phyloP scores from a whole-genome alignment of 2,888 invertebrate genomes.

The Colostygia pectinataria region DNA sequence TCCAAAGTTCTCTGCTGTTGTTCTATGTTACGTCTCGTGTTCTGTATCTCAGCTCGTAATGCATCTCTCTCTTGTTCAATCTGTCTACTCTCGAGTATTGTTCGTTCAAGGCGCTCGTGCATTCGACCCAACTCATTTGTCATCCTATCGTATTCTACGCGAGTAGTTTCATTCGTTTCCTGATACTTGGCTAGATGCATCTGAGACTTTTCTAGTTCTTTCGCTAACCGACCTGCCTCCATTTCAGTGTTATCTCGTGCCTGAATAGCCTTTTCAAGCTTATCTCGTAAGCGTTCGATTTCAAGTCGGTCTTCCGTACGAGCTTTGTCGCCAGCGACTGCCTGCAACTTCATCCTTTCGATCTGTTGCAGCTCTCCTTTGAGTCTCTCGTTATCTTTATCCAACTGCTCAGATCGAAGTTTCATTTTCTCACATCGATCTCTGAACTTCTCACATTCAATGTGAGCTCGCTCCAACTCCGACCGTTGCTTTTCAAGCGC shows the following conservation, averaged over 20 bases:
- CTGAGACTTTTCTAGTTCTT: constrained; percentile 93
- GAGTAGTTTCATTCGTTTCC: constrained; percentile 91
- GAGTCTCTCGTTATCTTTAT: constrained; percentile 82
- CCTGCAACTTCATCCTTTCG: constrained; percentile 89
- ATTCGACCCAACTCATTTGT: constrained; percentile 91
- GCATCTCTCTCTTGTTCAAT: constrained; percentile 89
- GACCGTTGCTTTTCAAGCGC: constrained; percentile 91
- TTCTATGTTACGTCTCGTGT: constrained; percentile 84
- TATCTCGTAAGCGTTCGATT: constrained; percentile 92
- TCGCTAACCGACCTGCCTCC: constrained; percentile 92
- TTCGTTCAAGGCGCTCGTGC: constrained; percentile 90
- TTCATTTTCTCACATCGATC: constrained; percentile 94
- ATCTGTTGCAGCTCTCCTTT: constrained; percentile 85
- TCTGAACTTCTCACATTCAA: constrained; percentile 94
- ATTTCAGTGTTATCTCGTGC: constrained; percentile 92
- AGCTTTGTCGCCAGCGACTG: constrained; percentile 84
- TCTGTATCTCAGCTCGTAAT: constrained; percentile 86
- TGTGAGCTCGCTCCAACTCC: constrained; percentile 92
- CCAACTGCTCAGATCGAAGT: constrained; percentile 86
- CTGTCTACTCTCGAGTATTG: constrained; percentile 86
- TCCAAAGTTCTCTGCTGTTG: constrained; percentile 86
- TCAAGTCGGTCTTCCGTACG: constrained; percentile 88
- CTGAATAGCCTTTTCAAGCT: constrained; percentile 92
- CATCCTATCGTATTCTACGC: constrained; percentile 93
- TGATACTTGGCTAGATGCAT: constrained; percentile 92